Conservation (phyloP, 1,140 invertebrate species). For the Calephelis virginiensis region DNA sequence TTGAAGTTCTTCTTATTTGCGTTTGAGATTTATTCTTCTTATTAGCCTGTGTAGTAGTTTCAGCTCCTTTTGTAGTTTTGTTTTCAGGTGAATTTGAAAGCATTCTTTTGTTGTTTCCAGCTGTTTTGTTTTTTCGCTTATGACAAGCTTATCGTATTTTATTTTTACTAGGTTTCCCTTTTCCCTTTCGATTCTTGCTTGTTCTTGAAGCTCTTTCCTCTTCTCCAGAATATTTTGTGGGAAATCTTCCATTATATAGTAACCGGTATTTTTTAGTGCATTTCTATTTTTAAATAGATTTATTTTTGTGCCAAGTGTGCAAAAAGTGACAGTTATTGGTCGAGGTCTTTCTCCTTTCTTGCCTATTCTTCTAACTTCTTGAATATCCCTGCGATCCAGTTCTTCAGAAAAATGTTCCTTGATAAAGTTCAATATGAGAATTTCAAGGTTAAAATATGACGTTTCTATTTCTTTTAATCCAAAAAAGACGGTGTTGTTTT, state of each 20-base stretch:
- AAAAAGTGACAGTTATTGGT: conserved; percentile 19
- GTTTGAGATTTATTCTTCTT: conserved; percentile 36
- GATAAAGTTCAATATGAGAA: conserved; percentile 16
- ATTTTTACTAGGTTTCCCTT: conserved; percentile 24
- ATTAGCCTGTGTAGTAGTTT: conserved; percentile 31
- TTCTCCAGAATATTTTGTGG: conserved; percentile 27
- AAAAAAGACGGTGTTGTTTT: conserved; percentile 20
- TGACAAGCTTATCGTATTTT: conserved; percentile 31
- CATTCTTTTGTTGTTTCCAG: too few species aligned
- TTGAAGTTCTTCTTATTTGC: conserved; percentile 29
- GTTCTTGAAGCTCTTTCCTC: conserved; percentile 12
- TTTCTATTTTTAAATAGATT: conserved; percentile 1
- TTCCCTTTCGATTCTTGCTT: conserved; percentile 23
- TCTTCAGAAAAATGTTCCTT: conserved; percentile 15
- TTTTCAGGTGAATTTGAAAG: conserved; percentile 31
- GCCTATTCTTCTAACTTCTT: conserved; percentile 11
- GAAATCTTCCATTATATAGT: conserved; percentile 30
- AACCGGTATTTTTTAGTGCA: conserved; percentile 15
- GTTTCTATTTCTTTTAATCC: conserved; percentile 22
- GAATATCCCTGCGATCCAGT: conserved; percentile 9
- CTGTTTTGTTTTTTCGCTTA: too few species aligned
- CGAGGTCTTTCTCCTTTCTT: conserved; percentile 19
- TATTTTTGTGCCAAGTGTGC: conserved; percentile 22
- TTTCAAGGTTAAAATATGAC: conserved; percentile 16
- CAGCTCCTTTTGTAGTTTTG: conserved; percentile 19